phyloP scores from a whole-genome alignment of 2,888 invertebrate genomes.

The Congeria kusceri region DNA sequence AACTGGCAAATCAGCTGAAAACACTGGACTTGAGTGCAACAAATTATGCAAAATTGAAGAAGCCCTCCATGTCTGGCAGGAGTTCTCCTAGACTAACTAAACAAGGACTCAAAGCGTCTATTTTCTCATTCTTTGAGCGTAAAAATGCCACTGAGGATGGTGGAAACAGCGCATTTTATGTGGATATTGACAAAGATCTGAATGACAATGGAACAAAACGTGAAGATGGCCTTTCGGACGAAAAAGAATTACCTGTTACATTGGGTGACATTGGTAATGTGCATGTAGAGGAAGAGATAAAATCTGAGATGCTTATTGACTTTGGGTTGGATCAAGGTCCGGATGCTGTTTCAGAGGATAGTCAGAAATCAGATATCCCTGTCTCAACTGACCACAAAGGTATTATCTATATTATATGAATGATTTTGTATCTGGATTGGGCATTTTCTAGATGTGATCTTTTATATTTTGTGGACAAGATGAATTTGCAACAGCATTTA shows the following conservation, averaged over 20 bases:
- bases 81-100: conserved; percentile 66
- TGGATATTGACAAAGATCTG: conserved; percentile 63
- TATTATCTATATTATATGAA: too few species aligned
- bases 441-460: too few species aligned
- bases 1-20: conserved; percentile 70
- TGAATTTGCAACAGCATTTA: too few species aligned
- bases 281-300: conserved; percentile 38
- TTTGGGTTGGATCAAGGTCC: conserved; percentile 67
- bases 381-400: too few species aligned
- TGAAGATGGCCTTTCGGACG: not conserved
- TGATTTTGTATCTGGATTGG: too few species aligned
- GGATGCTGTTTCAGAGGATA: conserved; percentile 10
- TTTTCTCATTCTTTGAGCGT: conserved; percentile 77
- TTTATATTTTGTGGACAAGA: too few species aligned
- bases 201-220: not conserved
- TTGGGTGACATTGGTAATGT: conserved; percentile 27
- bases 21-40: conserved; percentile 59
- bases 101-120: conserved; percentile 69
- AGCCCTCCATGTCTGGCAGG: conserved; percentile 64
- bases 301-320: conserved; percentile 67
- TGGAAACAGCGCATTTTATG: conserved; percentile 75
- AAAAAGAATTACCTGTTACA: not conserved
- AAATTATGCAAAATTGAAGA: conserved; percentile 57
- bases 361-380: not conserved
- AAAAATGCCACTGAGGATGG: conserved; percentile 71